Percentiles rank a stretch among this genome's conserved stretches.
phyloP scores from a whole-genome alignment of 2,888 invertebrate species.

The Trichogramma evanescens region DNA sequence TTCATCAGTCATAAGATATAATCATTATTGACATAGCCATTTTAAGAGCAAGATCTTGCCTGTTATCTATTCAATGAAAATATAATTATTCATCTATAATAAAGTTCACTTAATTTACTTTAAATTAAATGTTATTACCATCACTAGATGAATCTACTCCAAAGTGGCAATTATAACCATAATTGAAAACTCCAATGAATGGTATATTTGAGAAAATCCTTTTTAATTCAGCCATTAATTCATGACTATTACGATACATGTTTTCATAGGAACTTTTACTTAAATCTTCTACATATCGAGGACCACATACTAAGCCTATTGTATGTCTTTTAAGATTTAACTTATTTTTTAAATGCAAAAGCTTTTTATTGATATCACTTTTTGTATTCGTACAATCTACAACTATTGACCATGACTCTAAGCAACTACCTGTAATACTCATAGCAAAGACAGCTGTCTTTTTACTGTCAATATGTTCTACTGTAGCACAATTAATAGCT shows the following conservation, averaged over 20 bases:
- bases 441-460: background rate
- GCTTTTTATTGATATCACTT: background rate
- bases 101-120: background rate
- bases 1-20: conserved; percentile 4
- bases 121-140: background rate
- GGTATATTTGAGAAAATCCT: background rate
- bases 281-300: conserved; percentile 1
- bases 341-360: background rate
- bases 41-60: background rate
- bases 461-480: background rate
- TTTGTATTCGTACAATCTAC: conserved; percentile 1
- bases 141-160: conserved; percentile 4
- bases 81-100: background rate
- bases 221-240: conserved; percentile 4
- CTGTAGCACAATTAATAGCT: background rate
- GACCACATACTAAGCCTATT: conserved; percentile 4
- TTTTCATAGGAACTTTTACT: background rate
- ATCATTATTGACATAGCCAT: conserved; percentile 5
- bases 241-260: background rate
- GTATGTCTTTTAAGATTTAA: background rate
- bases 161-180: conserved; percentile 5
- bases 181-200: conserved; percentile 9
- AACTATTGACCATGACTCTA: conserved; percentile 3
- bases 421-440: conserved; percentile 1
- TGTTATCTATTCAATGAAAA: background rate